A percentile compares a stretch with the other conserved stretches of the same genome.
phyloP scores from a whole-genome alignment of 2,888 invertebrate genomes.

The Acrocera orbiculus region DNA sequence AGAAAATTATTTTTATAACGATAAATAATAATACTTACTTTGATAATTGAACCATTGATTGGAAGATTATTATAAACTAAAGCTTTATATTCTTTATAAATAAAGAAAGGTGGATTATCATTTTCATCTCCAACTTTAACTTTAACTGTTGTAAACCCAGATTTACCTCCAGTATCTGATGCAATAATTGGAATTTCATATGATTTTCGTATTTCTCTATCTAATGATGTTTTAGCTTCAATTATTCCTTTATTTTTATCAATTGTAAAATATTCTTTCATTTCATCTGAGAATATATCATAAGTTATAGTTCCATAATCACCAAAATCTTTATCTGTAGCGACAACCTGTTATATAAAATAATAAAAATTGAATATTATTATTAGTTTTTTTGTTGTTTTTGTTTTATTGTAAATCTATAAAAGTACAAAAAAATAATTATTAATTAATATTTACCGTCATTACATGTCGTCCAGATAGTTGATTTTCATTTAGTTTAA shows the following conservation, averaged over 20 bases:
- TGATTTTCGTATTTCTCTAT: slow-evolving; percentile 48
- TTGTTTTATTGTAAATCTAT: no score
- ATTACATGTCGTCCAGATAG: slow-evolving; percentile 57
- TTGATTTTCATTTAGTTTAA: slow-evolving; percentile 64
- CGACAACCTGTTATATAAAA: slow-evolving; percentile 38
- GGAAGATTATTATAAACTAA: slow-evolving; percentile 44
- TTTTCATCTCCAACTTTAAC: slow-evolving; percentile 70
- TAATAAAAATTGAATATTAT: slow-evolving; percentile 1
- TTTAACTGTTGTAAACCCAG: slow-evolving; percentile 55
- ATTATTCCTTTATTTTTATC: slow-evolving; percentile 55
- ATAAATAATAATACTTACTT: no score
- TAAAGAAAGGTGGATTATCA: slow-evolving; percentile 65
- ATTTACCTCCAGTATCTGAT: slow-evolving; percentile 61
- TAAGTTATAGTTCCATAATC: slow-evolving; percentile 58
- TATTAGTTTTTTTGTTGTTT: slow-evolving; percentile 3
- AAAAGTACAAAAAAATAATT: no score
- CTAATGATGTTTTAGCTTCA: slow-evolving; percentile 47
- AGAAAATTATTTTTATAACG: no score
- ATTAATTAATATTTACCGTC: slow-evolving; percentile 33
- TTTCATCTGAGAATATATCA: slow-evolving; percentile 54
- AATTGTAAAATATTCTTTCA: slow-evolving; percentile 55
- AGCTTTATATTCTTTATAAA: slow-evolving; percentile 58
- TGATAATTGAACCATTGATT: slow-evolving; percentile 39
- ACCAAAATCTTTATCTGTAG: slow-evolving; percentile 67
- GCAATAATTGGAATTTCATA: slow-evolving; percentile 68